Base-by-base conservation (phyloP, 2,113 vertebrate genomes). In the Penelope pileata region DNA sequence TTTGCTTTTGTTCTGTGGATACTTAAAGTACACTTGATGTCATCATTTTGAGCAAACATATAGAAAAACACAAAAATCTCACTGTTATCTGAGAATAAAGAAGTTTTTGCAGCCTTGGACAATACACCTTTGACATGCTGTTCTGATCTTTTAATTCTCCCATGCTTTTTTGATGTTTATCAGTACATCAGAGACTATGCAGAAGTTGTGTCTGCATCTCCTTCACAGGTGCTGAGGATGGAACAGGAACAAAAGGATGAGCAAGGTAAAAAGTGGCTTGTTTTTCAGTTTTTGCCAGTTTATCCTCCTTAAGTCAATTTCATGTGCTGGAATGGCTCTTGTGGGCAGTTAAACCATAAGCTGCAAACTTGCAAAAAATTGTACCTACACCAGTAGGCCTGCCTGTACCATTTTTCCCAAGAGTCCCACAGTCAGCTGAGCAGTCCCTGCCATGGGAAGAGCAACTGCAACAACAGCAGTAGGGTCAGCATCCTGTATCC, bases 21-120 rank as follows among this genome's bases (percentile, higher is more conserved):
- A 76, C 83, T 81, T 72, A 23, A 85, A 75, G 21, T 83, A 77
- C 18, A 50, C 45, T 76, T 94, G 47, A 36, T 51, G 29, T 59
- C 47, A 90, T 90, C 43, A 79, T 89, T 96, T 95, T 78, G 91
- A 95, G 58, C 53, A 94, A 83, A 90, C 95, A 95, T 11, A 29
- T n/a, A 89, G 42, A 90, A 96, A 97, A 93, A 58, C n/a, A 16
- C 38, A 32, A 66, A 72, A 94, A 88, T 60, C 27, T 90, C 84
- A 67, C 75, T 87, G 8, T 56, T 26, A 26, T 60, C 70, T 42
- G 43, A 86, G 24, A 90, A 87, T 26, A 62, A 82, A 84, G 32
- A 10, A 51, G 12, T 50, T 10, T 75, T 86, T 64, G 6, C 56
- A 83, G 27, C 53, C 50, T 40, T 60, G 15, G 24, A 62, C 58